A percentile compares a stretch with the other conserved stretches of the same genome.
Conservation (phyloP, 2,888 invertebrate species). For the Conchocele bisecta region DNA sequence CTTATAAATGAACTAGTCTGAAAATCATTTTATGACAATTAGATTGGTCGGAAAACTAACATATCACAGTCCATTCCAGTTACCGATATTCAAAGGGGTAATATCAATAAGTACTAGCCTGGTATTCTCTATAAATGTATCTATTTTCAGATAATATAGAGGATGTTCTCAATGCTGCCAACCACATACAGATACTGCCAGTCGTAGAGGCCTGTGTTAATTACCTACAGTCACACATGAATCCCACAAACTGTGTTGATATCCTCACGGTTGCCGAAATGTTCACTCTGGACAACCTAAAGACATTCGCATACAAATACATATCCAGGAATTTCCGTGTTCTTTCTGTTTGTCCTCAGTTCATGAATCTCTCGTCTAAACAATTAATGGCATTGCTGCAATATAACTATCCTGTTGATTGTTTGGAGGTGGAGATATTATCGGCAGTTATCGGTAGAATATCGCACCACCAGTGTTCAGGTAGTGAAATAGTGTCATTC, state of each 20-base stretch:
- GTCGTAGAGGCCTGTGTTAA: slow-evolving; percentile 88
- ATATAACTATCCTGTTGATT: slow-evolving; percentile 88
- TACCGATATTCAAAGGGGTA: too few relatives aligned
- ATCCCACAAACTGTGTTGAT: slow-evolving; percentile 89
- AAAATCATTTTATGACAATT: too few relatives aligned
- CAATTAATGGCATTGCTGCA: slow-evolving; percentile 87
- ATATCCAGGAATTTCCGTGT: slow-evolving; percentile 87
- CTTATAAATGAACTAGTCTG: too few relatives aligned
- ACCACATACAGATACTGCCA: slow-evolving; percentile 87
- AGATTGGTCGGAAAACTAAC: too few relatives aligned
- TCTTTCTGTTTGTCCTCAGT: slow-evolving; percentile 86
- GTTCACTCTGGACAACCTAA: slow-evolving; percentile 86
- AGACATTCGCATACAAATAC: slow-evolving; percentile 86
- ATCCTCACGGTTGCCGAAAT: slow-evolving; percentile 88
- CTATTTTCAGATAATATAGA: slow-evolving; percentile 85
- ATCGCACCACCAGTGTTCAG: slow-evolving; percentile 81
- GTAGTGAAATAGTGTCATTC: slow-evolving; percentile 83
- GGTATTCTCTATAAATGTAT: too few relatives aligned
- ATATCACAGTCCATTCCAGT: too few relatives aligned
- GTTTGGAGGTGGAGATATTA: slow-evolving; percentile 86
- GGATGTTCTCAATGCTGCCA: slow-evolving; percentile 88
- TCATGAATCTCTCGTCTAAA: slow-evolving; percentile 86
- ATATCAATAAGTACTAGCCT: too few relatives aligned
- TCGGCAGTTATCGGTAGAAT: slow-evolving; percentile 87
- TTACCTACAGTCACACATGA: slow-evolving; percentile 87